These are phyloP conservation scores for Porites cylindrica DNA, from an alignment of 92 coral and sea anemone species.

Conservation along the genomic window DNA sequence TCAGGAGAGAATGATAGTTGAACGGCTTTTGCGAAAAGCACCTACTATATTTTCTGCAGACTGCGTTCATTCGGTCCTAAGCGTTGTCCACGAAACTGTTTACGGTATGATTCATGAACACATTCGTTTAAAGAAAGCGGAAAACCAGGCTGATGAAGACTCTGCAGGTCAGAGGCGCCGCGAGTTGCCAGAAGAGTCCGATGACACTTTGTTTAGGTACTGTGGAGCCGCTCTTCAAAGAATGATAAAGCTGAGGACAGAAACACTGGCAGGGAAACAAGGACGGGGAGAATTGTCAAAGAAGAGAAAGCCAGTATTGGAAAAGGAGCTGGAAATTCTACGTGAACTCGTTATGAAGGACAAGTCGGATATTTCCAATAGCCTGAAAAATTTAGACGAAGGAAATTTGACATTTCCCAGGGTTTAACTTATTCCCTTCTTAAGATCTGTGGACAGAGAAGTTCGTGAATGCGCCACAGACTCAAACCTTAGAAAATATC, in stretches of 20 bases:
- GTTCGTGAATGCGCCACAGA: constrained; percentile 32
- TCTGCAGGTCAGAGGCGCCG: background rate
- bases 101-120: constrained; percentile 9
- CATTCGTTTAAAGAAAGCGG: constrained; percentile 18
- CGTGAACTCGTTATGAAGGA: constrained; percentile 14
- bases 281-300: constrained; percentile 20
- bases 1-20: constrained; percentile 53
- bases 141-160: background rate
- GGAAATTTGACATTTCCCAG: constrained; percentile 38
- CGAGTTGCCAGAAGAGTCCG: constrained; percentile 13
- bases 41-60: background rate
- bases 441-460: constrained; percentile 35
- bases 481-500: constrained; percentile 21
- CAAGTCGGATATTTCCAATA: constrained; percentile 5
- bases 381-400: constrained; percentile 33
- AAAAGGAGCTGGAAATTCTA: constrained; percentile 29
- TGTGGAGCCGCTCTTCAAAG: constrained; percentile 52
- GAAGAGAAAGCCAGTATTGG: background rate
- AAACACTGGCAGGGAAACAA: constrained; percentile 25
- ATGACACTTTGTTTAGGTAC: constrained; percentile 40
- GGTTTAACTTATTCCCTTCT: constrained; percentile 13
- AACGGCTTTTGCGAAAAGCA: constrained; percentile 14
- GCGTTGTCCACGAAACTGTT: constrained; percentile 40
- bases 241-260: constrained; percentile 53
- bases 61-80: constrained; percentile 28